phyloP scores from a whole-genome alignment of 2,113 vertebrate genomes.

The Microcebus tavaratra region DNA sequence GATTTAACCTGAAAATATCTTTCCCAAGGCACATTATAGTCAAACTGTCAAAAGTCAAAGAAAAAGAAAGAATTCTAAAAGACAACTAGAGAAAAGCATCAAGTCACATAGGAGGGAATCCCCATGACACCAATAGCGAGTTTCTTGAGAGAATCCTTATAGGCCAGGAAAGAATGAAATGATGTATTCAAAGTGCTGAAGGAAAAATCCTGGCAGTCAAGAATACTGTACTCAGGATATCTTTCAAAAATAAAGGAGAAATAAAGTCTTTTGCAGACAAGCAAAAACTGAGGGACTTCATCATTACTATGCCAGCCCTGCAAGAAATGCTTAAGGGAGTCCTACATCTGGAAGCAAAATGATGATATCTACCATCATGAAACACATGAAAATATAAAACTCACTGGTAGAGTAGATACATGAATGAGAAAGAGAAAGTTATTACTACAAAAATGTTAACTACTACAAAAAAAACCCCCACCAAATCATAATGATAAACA shows the following conservation, averaged over 20 bases:
- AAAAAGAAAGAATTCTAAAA: not conserved
- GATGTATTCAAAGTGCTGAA: not conserved
- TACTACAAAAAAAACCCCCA: not conserved
- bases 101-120: not conserved
- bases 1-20: not conserved
- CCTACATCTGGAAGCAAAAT: not conserved
- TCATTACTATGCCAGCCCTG: not conserved
- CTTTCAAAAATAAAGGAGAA: not conserved
- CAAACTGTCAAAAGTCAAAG: not conserved
- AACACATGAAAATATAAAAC: not conserved
- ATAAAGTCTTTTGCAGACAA: not conserved
- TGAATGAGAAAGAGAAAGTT: not conserved
- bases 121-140: not conserved
- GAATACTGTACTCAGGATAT: not conserved
- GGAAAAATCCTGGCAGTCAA: not conserved
- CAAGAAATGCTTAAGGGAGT: not conserved
- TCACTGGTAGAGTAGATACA: not conserved
- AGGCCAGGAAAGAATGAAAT: not conserved
- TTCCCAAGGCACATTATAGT: not conserved
- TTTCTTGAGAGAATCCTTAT: not conserved
- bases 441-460: not conserved
- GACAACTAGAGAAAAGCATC: not conserved
- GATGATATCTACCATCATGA: not conserved
- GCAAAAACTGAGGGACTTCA: not conserved
- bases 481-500: not conserved